These are phyloP conservation scores for Drosophila pallidifrons DNA, from an alignment of 1,140 invertebrate species.

Conservation along the genomic window DNA sequence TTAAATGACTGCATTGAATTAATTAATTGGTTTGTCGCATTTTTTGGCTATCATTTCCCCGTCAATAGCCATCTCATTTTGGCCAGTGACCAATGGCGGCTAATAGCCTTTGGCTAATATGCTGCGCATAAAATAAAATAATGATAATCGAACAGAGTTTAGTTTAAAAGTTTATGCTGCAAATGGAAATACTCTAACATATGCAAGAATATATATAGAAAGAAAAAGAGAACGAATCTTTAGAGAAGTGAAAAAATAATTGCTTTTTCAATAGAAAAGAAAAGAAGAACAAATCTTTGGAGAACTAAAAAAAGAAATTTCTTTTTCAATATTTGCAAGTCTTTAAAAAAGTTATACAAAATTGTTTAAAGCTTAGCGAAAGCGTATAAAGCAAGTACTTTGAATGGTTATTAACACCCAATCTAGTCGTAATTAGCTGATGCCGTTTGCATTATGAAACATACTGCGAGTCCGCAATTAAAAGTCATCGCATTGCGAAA, in stretches of 20 bases:
- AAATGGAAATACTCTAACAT: not conserved
- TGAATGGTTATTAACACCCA: conserved; percentile 57
- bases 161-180: too few relatives aligned
- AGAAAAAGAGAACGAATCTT: too few relatives aligned
- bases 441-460: conserved; percentile 62
- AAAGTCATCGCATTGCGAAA: conserved; percentile 51
- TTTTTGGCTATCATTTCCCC: conserved; percentile 41
- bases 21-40: conserved; percentile 52
- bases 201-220: too few relatives aligned
- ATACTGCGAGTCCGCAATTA: conserved; percentile 68
- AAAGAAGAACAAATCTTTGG: too few relatives aligned
- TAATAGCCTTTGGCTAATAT: conserved; percentile 12
- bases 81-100: not conserved
- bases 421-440: conserved; percentile 49
- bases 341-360: too few relatives aligned
- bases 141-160: not conserved
- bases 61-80: conserved; percentile 9
- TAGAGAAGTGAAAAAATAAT: not conserved
- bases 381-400: conserved; percentile 7
- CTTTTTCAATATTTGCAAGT: too few relatives aligned
- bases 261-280: too few relatives aligned
- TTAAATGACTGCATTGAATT: conserved; percentile 40
- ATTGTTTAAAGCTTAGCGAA: not conserved
- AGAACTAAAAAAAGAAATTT: not conserved
- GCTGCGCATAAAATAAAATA: conserved; percentile 24